phyloP scores from a whole-genome alignment of 2,888 invertebrate species.

The Hemicrepidius hirtus region DNA sequence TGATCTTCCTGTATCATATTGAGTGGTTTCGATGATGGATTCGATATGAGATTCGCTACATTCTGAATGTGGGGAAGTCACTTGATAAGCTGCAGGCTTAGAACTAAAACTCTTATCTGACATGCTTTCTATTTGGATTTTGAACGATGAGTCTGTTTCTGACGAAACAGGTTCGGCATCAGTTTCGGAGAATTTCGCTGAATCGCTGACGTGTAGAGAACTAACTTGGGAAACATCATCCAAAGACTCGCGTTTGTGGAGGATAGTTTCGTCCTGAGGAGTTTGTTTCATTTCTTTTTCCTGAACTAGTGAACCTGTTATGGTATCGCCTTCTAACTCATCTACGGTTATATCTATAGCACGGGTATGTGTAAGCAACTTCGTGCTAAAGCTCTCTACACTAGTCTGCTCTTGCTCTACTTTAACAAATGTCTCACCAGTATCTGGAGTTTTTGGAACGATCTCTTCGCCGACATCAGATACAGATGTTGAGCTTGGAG shows the following conservation, averaged over 20 bases:
- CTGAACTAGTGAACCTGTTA: neutral
- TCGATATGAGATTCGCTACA: constrained; percentile 64
- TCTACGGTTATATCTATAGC: neutral
- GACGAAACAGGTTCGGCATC: constrained; percentile 67
- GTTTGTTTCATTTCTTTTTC: neutral
- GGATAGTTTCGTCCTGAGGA: constrained; percentile 1
- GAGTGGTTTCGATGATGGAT: constrained; percentile 62
- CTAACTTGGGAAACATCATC: constrained; percentile 59
- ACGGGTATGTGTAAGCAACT: neutral
- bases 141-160: constrained; percentile 66
- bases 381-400: neutral
- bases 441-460: neutral
- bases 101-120: constrained; percentile 56
- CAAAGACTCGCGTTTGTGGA: constrained; percentile 34
- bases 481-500: constrained; percentile 14
- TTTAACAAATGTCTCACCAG: neutral
- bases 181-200: constrained; percentile 65
- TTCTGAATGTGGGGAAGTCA: constrained; percentile 62
- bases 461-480: constrained; percentile 11
- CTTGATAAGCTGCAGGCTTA: constrained; percentile 51
- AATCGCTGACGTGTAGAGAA: constrained; percentile 60
- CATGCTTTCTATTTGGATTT: constrained; percentile 59
- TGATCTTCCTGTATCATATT: constrained; percentile 32
- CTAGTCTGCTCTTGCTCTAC: constrained; percentile 9
- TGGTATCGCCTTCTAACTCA: neutral